Conservation (phyloP, 2,888 invertebrate species). For the Psylliodes chrysocephalus region DNA sequence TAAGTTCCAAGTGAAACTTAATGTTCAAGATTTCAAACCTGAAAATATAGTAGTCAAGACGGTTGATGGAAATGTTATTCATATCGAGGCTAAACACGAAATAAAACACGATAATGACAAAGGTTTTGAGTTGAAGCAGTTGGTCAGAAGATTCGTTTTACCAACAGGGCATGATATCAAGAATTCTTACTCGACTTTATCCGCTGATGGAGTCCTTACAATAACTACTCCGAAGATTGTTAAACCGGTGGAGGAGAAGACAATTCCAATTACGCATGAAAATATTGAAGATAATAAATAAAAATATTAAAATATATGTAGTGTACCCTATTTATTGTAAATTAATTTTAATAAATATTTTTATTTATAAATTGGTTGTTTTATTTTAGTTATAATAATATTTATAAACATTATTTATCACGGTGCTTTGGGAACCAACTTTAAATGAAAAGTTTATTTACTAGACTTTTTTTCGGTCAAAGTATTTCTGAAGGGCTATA, state of each 20-base stretch:
- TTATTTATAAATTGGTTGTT: too few species aligned
- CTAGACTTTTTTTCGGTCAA: too few species aligned
- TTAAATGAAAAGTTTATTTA: too few species aligned
- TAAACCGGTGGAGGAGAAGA: conserved; percentile 44
- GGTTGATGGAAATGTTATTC: conserved; percentile 73
- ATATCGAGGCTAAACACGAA: conserved; percentile 82
- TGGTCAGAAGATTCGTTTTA: conserved; percentile 78
- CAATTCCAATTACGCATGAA: conserved; percentile 45
- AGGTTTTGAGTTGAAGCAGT: conserved; percentile 80
- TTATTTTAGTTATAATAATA: too few species aligned
- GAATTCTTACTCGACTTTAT: conserved; percentile 78
- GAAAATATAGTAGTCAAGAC: conserved; percentile 83
- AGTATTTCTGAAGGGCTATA: too few species aligned
- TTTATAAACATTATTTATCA: too few species aligned
- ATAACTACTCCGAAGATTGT: conserved; percentile 71
- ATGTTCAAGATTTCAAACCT: conserved; percentile 81
- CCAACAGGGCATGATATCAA: conserved; percentile 81
- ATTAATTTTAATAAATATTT: too few species aligned
- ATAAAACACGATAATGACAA: conserved; percentile 76
- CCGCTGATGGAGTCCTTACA: conserved; percentile 79
- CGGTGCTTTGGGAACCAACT: too few species aligned
- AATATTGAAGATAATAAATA: conserved; percentile 6
- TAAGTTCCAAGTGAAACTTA: conserved; percentile 77
- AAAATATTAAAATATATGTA: too few species aligned
- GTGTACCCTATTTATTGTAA: too few species aligned